A percentile compares a stretch with the other conserved stretches of the same genome.
Evolutionary conservation across 2,797 vertebrate species (phyloP).

Genomic region (Myotis planiceps): DNA sequence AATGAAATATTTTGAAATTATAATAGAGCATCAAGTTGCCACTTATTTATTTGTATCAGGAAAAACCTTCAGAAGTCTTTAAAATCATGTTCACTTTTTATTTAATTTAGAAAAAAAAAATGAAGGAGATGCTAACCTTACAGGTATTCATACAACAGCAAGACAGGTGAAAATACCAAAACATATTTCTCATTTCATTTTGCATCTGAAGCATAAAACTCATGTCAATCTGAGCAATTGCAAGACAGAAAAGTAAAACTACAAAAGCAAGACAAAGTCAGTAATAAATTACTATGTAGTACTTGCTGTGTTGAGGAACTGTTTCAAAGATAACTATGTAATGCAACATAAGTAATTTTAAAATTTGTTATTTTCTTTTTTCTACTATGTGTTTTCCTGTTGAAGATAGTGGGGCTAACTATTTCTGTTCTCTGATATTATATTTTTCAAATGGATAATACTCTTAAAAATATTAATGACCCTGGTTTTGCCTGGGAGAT

Average conservation of each 20-base stretch:
- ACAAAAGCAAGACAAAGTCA: conserved; percentile 76
- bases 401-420: background rate
- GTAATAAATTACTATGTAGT: conserved; percentile 73
- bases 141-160: conserved; percentile 67
- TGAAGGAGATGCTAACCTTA: conserved; percentile 76
- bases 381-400: background rate
- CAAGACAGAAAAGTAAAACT: conserved; percentile 77
- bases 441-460: background rate
- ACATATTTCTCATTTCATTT: conserved; percentile 67
- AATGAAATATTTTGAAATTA: conserved; percentile 95
- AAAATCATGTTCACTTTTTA: conserved; percentile 71
- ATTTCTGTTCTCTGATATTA: background rate
- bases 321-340: conserved; percentile 73
- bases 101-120: conserved; percentile 73
- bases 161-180: conserved; percentile 67
- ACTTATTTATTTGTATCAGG: conserved; percentile 92
- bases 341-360: conserved; percentile 74
- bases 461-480: background rate
- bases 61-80: conserved; percentile 89
- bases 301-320: conserved; percentile 61
- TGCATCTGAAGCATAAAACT: conserved; percentile 74
- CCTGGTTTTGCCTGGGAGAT: background rate
- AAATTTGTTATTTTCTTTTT: conserved; percentile 62
- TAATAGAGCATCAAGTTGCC: conserved; percentile 93
- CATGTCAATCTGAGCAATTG: conserved; percentile 75